phyloP scores from a whole-genome alignment of 2,888 invertebrate genomes.

The Cheilosia pagana region DNA sequence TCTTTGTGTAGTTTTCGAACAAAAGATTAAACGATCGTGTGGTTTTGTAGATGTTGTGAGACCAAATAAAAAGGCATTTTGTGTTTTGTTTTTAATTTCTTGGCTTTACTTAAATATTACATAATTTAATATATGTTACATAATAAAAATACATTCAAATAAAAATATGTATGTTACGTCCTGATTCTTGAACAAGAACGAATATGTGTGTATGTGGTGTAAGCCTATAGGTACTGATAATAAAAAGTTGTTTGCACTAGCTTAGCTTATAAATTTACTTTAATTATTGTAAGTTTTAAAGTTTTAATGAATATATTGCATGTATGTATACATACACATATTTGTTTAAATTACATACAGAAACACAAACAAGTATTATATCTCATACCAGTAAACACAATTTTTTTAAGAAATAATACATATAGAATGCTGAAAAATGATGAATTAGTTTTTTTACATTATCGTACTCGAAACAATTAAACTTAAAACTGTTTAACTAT shows the following conservation, averaged over 20 bases:
- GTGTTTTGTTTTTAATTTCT: slow-evolving; percentile 36
- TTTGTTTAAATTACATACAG: slow-evolving; percentile 1
- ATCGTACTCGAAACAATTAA: slow-evolving; percentile 20
- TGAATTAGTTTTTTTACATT: neutral
- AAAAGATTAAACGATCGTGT: slow-evolving; percentile 28
- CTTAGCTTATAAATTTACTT: slow-evolving; percentile 29
- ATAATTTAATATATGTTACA: slow-evolving; percentile 34
- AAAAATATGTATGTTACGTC: slow-evolving; percentile 29
- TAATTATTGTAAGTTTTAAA: slow-evolving; percentile 22
- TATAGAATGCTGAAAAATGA: neutral
- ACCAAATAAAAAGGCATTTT: slow-evolving; percentile 42
- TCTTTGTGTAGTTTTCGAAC: slow-evolving; percentile 1
- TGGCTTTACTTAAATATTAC: slow-evolving; percentile 34
- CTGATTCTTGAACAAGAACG: neutral
- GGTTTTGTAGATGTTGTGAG: slow-evolving; percentile 28
- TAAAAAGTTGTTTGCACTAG: slow-evolving; percentile 75
- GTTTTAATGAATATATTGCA: slow-evolving; percentile 2
- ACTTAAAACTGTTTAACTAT: slow-evolving; percentile 36
- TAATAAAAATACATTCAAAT: slow-evolving; percentile 35
- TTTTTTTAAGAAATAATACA: slow-evolving; percentile 2
- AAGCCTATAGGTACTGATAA: slow-evolving; percentile 25
- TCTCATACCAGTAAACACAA: neutral
- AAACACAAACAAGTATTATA: slow-evolving; percentile 4
- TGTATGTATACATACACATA: neutral
- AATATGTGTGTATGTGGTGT: slow-evolving; percentile 40